Conservation (phyloP, 2,113 vertebrate species). For the Heterotis niloticus region DNA sequence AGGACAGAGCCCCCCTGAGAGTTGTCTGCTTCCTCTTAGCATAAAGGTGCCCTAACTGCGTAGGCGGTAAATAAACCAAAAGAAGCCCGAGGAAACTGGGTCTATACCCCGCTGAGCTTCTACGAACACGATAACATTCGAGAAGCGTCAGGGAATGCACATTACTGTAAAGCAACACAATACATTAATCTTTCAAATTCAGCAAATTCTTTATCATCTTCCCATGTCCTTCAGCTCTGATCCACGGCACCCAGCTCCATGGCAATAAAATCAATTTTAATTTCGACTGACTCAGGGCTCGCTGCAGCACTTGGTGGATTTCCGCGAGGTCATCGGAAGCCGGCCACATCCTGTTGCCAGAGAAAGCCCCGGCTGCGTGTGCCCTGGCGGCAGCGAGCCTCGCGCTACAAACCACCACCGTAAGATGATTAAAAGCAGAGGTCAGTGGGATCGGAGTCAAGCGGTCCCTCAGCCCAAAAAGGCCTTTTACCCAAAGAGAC, state of each 20-base stretch:
- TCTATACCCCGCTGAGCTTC: no score
- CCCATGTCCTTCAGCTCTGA: background rate
- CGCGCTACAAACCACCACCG: slow-evolving; percentile 28
- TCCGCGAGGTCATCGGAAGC: slow-evolving; percentile 16
- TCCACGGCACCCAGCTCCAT: background rate
- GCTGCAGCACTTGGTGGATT: slow-evolving; percentile 8
- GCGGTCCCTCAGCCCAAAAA: background rate
- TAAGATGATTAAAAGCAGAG: slow-evolving; percentile 24
- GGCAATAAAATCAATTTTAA: slow-evolving; percentile 19
- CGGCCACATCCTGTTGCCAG: slow-evolving; percentile 18
- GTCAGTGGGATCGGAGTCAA: background rate
- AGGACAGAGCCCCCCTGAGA: background rate
- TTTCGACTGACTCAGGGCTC: slow-evolving; percentile 25
- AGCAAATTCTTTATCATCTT: no score
- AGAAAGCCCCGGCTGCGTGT: slow-evolving; percentile 8
- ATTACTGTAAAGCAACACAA: no score
- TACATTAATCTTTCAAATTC: no score
- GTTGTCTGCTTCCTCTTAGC: background rate
- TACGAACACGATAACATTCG: no score
- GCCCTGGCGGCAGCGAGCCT: slow-evolving; percentile 25
- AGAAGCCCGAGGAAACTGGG: no score
- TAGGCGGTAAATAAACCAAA: no score
- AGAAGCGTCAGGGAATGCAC: no score
- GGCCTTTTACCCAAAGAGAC: background rate
- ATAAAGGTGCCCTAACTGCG: no score